Base-by-base conservation (phyloP, 2,888 invertebrate genomes). In the Leptopilina myrica region DNA sequence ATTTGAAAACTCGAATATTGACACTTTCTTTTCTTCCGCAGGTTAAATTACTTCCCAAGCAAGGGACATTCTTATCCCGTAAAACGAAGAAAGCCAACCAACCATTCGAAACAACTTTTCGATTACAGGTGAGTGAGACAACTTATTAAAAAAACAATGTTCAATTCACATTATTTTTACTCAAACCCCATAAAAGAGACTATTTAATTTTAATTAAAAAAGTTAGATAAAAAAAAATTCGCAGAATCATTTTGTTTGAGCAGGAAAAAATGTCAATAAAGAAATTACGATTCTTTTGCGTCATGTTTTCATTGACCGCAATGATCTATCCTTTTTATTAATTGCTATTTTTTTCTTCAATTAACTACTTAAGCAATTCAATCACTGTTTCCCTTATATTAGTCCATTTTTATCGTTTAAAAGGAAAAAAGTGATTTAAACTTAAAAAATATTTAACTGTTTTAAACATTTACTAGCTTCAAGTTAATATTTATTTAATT, bases 61-160 rank as follows among this genome's bases (percentile, higher is more conserved):
- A 91, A 79, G 89, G 89, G 73, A 89, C 89, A 26, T 88, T 88
- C 46, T 81, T 89, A 69, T 85, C 89, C 59, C 87, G 87, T 66
- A 91, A 90, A 85, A 83, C 84, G 43, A 89, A 88, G 65, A 90
- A 89, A 79, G 84, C 90, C 75, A 92, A 93, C 86, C 94, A 94
- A 87, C 94, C 94, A 7, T 95, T 95, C 88, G 95, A 95, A 92
- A 93, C 93, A 83, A 94, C 94, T 64, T 94, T 94, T 88, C 91
- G 94, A 87, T 89, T 94, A 78, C 92, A 92, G 91, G 92, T 92
- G 84, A 84, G 64, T 84, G 64, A n/a, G 12, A 53, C n/a, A 5
- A 49, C 43, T 20, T 20, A 20, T 20, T 67, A 46, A 15, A 4
- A 7, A 46, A 67, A 67, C 67, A 43, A 46, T 12, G 49, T 20